phyloP scores from a whole-genome alignment of 2,888 invertebrate genomes.

The Baronia brevicornis region DNA sequence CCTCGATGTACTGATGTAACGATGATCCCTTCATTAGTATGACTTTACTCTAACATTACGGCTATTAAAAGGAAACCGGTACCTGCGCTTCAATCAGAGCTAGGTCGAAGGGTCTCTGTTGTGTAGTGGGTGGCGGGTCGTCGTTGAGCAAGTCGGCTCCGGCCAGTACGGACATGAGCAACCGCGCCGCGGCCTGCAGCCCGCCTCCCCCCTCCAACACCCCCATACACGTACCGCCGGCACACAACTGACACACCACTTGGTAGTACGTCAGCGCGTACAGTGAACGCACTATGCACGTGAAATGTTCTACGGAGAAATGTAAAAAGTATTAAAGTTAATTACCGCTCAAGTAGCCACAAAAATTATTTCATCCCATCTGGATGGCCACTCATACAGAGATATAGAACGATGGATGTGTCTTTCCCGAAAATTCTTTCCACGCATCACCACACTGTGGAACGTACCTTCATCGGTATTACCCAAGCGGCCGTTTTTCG shows the following conservation, averaged over 20 bases:
- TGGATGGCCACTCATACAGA: too few species aligned
- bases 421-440: too few species aligned
- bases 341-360: too few species aligned
- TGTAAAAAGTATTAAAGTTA: neutral
- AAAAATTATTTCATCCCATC: too few species aligned
- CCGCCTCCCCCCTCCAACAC: conserved; percentile 34
- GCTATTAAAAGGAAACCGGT: too few species aligned
- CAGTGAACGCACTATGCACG: conserved; percentile 88
- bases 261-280: conserved; percentile 94
- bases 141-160: conserved; percentile 78
- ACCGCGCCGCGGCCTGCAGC: conserved; percentile 33
- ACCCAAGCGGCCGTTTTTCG: too few species aligned
- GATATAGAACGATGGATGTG: too few species aligned
- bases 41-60: too few species aligned
- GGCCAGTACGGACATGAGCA: conserved; percentile 45
- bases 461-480: too few species aligned
- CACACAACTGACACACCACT: conserved; percentile 86
- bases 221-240: conserved; percentile 78
- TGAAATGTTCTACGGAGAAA: conserved; percentile 84
- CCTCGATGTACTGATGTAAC: too few species aligned
- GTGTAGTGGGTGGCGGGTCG: conserved; percentile 38
- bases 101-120: conserved; percentile 31
- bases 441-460: too few species aligned
- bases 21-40: too few species aligned
- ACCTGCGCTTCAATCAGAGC: conserved; percentile 46